phyloP scores from a whole-genome alignment of 2,797 vertebrate genomes.

The Cheirogaleus major region DNA sequence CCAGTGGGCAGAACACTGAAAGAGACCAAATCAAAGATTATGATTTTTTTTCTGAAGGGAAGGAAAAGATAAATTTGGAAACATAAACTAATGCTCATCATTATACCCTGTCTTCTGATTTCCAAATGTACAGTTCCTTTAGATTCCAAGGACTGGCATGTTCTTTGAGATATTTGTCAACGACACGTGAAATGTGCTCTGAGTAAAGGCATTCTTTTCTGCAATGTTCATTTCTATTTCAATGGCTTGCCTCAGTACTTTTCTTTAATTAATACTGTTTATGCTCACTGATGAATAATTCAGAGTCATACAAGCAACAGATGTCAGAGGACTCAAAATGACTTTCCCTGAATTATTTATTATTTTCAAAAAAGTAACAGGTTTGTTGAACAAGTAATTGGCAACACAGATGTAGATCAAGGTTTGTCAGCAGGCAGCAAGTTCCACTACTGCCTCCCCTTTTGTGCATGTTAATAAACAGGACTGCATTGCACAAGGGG shows the following conservation, averaged over 20 bases:
- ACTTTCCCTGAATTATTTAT: constrained; percentile 76
- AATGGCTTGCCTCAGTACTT: constrained; percentile 67
- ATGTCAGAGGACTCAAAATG: constrained; percentile 75
- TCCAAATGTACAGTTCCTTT: neutral
- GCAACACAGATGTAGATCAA: constrained; percentile 65
- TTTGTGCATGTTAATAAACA: neutral
- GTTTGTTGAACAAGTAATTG: constrained; percentile 75
- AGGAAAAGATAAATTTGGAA: constrained; percentile 9
- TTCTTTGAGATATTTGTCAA: constrained; percentile 34
- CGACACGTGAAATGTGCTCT: neutral
- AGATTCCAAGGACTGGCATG: neutral
- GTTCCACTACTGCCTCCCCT: neutral
- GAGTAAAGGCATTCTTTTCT: constrained; percentile 60
- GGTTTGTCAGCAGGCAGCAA: constrained; percentile 54
- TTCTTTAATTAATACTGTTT: constrained; percentile 74
- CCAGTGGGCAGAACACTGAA: neutral
- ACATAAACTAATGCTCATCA: neutral
- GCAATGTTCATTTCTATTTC: constrained; percentile 64
- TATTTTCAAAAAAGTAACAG: constrained; percentile 76
- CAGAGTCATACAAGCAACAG: constrained; percentile 66
- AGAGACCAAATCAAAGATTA: neutral
- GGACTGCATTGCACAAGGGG: neutral
- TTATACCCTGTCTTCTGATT: neutral
- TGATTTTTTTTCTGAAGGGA: neutral
- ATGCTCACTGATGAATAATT: constrained; percentile 76